These are phyloP conservation scores for Pachyseris speciosa DNA, from an alignment of 64 coral and sea anemone species.

Conservation along the genomic window DNA sequence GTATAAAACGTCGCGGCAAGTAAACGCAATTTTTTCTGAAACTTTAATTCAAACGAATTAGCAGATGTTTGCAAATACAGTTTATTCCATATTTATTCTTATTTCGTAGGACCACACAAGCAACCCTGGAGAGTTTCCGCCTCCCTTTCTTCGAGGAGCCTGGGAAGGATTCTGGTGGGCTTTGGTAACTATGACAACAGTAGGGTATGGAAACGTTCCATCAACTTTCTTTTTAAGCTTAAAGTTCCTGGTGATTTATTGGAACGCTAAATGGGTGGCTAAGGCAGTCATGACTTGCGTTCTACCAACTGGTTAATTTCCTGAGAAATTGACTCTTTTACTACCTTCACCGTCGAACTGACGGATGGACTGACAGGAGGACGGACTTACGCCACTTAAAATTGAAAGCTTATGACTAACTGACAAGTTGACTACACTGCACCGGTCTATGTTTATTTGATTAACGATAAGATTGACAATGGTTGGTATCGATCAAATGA, in stretches of 20 bases:
- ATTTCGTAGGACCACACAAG: slow-evolving; percentile 73
- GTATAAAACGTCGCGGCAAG: too few species aligned
- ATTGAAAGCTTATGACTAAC: too few species aligned
- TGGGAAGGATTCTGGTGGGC: slow-evolving; percentile 99
- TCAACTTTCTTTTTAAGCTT: background rate
- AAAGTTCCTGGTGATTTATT: background rate
- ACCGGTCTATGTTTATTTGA: too few species aligned
- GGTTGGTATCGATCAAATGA: background rate
- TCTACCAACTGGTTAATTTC: too few species aligned
- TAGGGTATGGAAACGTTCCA: slow-evolving; percentile 52
- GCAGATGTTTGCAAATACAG: background rate
- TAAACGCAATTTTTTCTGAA: too few species aligned
- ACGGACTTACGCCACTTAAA: too few species aligned
- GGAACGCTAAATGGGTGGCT: background rate
- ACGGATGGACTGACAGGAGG: too few species aligned
- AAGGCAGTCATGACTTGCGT: too few species aligned
- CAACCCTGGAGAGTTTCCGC: slow-evolving; percentile 87
- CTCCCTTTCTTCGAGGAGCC: slow-evolving; percentile 88
- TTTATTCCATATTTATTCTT: background rate
- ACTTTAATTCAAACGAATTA: background rate
- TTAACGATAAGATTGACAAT: too few species aligned
- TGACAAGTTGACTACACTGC: too few species aligned
- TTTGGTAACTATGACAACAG: slow-evolving; percentile 94
- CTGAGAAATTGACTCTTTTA: too few species aligned
- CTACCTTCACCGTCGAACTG: too few species aligned